Evolutionary conservation across 2,888 invertebrate genomes (phyloP), one percentile per base, ranked within the genome.

Genomic region (Melikaiella ostensackeni): DNA sequence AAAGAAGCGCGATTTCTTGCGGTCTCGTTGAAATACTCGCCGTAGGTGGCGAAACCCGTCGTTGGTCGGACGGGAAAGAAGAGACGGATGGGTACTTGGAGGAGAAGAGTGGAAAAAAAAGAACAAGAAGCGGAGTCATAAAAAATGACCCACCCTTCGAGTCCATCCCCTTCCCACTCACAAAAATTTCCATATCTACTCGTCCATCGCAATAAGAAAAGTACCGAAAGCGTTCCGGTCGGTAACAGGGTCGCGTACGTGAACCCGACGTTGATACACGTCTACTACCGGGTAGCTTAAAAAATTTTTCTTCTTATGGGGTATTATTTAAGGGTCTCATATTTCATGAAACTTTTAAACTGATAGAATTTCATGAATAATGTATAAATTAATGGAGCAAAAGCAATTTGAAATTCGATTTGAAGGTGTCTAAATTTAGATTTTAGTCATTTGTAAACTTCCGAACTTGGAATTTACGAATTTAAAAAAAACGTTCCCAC

Each of bases 161-260:
- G 66, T 50, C 66, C 79, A 80, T 77, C 77, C 63, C 59, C 77
- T 77, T 75, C 77, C 74, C 75, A 80, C 75, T 79, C 79, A 74
- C 77, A 77, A 75, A 81, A 80, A 80, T 81, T 81, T 83, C 80
- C 81, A 81, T 83, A 81, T 81, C 81, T 80, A 57, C 78, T 77
- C 80, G 81, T 75, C 75, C 80, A 81, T 83, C 81, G 79, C 77
- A 78, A 81, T 78, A 80, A 77, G 80, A 77, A 77, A 77, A 75
- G 79, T 80, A 77, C 80, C 80, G 77, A 79, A 79, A 83, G 78
- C 79, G 79, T 82, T 80, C 77, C 75, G 81, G 79, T 81, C 80
- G 77, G 82, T 81, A 81, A 80, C 80, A 80, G 77, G 79, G 80
- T 82, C 80, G 82, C 79, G 80, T 80, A 66, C 77, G 59, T 55